phyloP scores from a whole-genome alignment of 2,113 vertebrate genomes.

The Mustela nigripes region DNA sequence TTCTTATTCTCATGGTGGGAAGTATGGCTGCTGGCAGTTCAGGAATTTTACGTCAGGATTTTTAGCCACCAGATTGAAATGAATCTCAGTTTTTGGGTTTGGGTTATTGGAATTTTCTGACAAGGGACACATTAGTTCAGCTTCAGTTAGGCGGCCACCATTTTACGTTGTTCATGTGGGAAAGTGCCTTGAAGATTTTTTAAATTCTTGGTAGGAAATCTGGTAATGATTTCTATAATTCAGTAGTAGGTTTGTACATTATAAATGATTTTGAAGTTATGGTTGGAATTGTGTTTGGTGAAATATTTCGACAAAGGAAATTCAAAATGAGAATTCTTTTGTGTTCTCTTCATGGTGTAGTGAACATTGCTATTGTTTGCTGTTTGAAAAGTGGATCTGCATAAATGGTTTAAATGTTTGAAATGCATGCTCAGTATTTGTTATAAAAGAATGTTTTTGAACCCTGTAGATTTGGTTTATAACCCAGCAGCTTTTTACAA shows the following conservation, averaged over 20 bases:
- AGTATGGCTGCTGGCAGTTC: background rate
- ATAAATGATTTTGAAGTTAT: background rate
- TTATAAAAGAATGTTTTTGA: background rate
- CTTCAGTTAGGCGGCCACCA: background rate
- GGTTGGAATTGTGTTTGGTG: background rate
- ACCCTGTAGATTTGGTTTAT: background rate
- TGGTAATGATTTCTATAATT: background rate
- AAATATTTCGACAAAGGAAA: conserved; percentile 36
- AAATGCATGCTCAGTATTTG: background rate
- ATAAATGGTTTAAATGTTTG: background rate
- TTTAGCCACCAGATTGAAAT: background rate
- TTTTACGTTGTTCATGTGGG: background rate
- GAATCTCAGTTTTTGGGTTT: background rate
- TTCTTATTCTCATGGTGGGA: background rate
- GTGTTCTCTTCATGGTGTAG: background rate
- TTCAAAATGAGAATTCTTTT: background rate
- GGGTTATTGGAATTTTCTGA: background rate
- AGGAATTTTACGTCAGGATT: background rate
- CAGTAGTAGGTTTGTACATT: background rate
- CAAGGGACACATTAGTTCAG: background rate
- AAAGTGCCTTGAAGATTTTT: background rate
- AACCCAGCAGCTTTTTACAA: background rate
- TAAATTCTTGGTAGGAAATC: background rate
- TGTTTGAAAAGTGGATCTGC: background rate
- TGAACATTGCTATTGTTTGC: background rate